Evolutionary conservation across 2,797 vertebrate genomes (phyloP), one percentile per base, ranked within the genome.

Genomic region (Notolabrus celidotus): DNA sequence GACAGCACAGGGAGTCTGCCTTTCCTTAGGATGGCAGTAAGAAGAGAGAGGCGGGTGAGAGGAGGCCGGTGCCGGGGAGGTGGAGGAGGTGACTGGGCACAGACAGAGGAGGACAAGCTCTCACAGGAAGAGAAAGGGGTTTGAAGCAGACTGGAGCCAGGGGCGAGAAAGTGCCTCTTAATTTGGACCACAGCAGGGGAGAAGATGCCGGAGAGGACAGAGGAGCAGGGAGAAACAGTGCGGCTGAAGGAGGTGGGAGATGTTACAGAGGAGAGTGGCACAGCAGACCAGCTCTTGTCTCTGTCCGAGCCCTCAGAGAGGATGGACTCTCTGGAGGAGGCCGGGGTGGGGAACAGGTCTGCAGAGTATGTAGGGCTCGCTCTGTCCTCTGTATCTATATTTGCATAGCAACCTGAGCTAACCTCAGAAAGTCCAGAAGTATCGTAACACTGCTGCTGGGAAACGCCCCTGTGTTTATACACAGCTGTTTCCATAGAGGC

Each of bases 21-120:
- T 76, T 97, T 98, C 76, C 95, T 96, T 34, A 99, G 93, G 79
- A 99, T 96, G 66, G 97, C 97, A 1, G 98, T 99, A 73, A 99
- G 94, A 23, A 98, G 92, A 55, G 96, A 96, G 45, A 99, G 93
- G 25, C 96, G 94, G 19, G 96, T 96, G 70, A 97, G 95, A 43
- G 91, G 91, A 20, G 94, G 93, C 51, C 89, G 93, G 76, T 85
- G 83, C 39, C 93, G 88, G 25, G 85, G 64, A 60, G 78, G 84
- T 3, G 92, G 89, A 9, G 94, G 85, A 4, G 92, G 89, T 6
- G 94, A 95, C 57, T 49, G 82, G 33, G 84, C 89, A 65, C 88
- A 87, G 10, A 77, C 71, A 22, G 92, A 86, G 11, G 92, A 90
- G 25, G 89, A 90, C 56, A 91, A 74, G 65, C 94, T 95, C 53